A percentile compares a stretch with the other conserved stretches of the same genome.
Conservation (phyloP, 2,113 vertebrate genomes). For the Sturnus vulgaris region DNA sequence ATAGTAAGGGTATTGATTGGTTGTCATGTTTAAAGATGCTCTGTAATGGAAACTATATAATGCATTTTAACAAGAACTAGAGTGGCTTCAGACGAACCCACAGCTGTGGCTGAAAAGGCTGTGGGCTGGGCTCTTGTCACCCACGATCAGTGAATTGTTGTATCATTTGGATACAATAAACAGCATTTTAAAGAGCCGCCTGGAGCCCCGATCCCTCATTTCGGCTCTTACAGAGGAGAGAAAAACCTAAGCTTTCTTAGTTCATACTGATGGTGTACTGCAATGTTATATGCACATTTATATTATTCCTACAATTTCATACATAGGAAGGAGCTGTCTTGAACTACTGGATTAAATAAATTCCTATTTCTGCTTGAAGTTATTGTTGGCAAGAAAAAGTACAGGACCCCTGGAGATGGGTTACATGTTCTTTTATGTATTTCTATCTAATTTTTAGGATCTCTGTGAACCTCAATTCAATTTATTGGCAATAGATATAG, state of each 20-base stretch:
- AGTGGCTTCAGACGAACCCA: too few relatives aligned
- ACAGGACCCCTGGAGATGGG: not conserved
- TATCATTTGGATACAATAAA: too few relatives aligned
- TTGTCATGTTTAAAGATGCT: too few relatives aligned
- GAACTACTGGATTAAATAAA: slow-evolving; percentile 15
- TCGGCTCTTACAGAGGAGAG: not conserved
- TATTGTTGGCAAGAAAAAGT: slow-evolving; percentile 2
- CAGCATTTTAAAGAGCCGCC: too few relatives aligned
- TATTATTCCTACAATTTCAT: not conserved
- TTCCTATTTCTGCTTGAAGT: slow-evolving; percentile 17
- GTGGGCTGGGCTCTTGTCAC: too few relatives aligned
- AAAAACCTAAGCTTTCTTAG: not conserved
- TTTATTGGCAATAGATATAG: slow-evolving; percentile 6
- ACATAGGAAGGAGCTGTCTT: not conserved
- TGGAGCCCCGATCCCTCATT: too few relatives aligned
- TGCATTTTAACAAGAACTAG: too few relatives aligned
- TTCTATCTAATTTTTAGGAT: slow-evolving; percentile 13
- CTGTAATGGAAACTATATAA: too few relatives aligned
- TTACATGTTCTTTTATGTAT: not conserved
- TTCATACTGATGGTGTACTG: not conserved
- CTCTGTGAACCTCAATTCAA: slow-evolving; percentile 11
- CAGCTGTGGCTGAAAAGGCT: too few relatives aligned
- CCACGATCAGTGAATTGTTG: too few relatives aligned
- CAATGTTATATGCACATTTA: not conserved
- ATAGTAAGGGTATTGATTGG: too few relatives aligned